Evolutionary conservation across 2,888 invertebrate species (phyloP).

Genomic region (Mechanitis mazaeus): DNA sequence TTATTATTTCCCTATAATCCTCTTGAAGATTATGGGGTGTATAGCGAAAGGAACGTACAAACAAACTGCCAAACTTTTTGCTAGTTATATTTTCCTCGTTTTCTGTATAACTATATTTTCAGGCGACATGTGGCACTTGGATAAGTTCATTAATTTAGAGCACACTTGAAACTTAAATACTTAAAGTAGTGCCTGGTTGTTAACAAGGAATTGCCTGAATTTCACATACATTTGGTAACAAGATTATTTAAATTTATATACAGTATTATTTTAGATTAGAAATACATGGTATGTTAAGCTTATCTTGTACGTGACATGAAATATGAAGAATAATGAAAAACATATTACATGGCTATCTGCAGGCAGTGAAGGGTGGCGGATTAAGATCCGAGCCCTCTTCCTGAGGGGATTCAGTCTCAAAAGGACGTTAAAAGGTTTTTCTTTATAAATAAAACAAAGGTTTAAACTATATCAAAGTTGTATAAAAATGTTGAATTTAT

Average conservation of each 20-base stretch:
- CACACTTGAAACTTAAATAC: constrained; percentile 34
- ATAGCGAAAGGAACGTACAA: not conserved
- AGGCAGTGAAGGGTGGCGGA: constrained; percentile 5
- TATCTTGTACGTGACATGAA: not conserved
- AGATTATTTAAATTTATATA: not conserved
- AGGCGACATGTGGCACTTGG: constrained; percentile 30
- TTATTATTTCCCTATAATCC: not conserved
- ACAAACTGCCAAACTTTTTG: constrained; percentile 3
- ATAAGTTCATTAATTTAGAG: constrained; percentile 39
- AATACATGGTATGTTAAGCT: not conserved
- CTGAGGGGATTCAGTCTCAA: not conserved
- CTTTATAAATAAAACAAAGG: constrained; percentile 4
- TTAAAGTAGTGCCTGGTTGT: constrained; percentile 27
- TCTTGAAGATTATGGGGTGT: not conserved
- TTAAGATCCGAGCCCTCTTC: constrained; percentile 6
- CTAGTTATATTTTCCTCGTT: constrained; percentile 13
- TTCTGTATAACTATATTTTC: constrained; percentile 30
- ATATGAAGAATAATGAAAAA: not conserved
- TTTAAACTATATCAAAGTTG: not conserved
- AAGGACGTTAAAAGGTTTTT: constrained; percentile 4
- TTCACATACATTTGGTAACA: constrained; percentile 3
- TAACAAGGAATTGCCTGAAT: constrained; percentile 25
- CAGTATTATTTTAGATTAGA: not conserved
- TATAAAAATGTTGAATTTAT: not conserved
- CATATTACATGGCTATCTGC: not conserved